These are phyloP conservation scores for Lycophotia porphyrea DNA, from an alignment of 2,888 invertebrate species.

Conservation along the genomic window DNA sequence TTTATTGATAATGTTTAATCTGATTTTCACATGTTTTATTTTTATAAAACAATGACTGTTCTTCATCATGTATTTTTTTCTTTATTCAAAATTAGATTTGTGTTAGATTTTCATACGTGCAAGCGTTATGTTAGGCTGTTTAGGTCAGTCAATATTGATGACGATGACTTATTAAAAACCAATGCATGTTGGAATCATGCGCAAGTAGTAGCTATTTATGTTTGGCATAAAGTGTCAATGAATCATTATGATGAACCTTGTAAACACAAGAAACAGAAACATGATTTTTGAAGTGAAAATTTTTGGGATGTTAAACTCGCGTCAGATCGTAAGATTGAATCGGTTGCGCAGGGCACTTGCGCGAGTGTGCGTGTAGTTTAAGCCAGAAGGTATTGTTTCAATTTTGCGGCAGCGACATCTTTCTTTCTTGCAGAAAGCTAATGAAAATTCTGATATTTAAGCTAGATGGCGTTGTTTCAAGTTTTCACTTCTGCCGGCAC, in stretches of 20 bases:
- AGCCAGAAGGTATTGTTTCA: no score
- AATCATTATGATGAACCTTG: constrained; percentile 10
- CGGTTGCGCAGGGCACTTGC: no score
- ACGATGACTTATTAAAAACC: constrained; percentile 29
- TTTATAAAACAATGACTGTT: background rate
- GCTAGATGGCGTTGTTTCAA: no score
- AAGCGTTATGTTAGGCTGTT: background rate
- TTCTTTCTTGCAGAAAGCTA: no score
- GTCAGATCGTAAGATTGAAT: no score
- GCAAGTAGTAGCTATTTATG: constrained; percentile 9
- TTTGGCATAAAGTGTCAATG: constrained; percentile 16
- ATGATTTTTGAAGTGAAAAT: no score
- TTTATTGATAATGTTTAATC: background rate
- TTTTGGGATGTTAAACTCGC: no score
- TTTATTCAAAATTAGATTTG: background rate
- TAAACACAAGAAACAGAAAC: background rate
- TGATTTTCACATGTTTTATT: background rate
- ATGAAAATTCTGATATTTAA: no score
- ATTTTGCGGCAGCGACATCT: no score
- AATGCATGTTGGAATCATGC: constrained; percentile 7
- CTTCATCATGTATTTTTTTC: background rate
- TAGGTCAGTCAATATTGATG: background rate
- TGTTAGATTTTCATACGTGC: background rate
- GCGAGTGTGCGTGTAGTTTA: no score
- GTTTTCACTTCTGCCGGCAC: no score